Evolutionary conservation across 2,797 vertebrate genomes (phyloP), one percentile per base, ranked within the genome.

Genomic region (Orientallactaga sibirica): DNA sequence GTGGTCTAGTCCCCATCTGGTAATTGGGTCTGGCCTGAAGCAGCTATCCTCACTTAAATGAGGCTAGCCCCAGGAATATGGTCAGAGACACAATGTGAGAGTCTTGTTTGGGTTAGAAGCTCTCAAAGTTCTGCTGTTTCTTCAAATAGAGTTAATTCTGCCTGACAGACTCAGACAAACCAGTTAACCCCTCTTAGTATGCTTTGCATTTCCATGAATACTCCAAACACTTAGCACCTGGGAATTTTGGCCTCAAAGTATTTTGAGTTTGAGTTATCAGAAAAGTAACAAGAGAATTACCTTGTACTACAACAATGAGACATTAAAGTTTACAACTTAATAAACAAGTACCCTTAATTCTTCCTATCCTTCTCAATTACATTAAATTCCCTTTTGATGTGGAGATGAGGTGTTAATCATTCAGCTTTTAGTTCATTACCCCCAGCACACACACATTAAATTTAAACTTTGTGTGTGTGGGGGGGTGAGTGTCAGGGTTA

Each of bases 311-410:
- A 24, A 91, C 76, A 85, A 88, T 52, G 75, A 79, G 52, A 5
- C 64, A 87, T 80, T 86, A 92, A 48, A 48, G 48, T n/a, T 33
- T 37, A 81, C 1, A 85, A 25, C 16, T 77, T 87, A 85, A 83
- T 29, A 70, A 88, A 25, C 52, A 77, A 87, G 3, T 78, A 86
- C 11, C 6, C 1, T 81, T 75, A 74, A 77, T 77, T 92, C 67
- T 95, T 88, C 61, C 90, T 83, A 94, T 87, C 81, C 73, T 83
- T 77, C 88, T 92, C 81, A 61, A 58, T 43, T 70, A 66, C 1
- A 83, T 64, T 62, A 75, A 67, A 64, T 52, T 74, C 79, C 61
- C 58, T 73, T 48, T 62, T 64, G 15, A 92, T 48, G 62, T 20
- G 24, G 3, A 6, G 48, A 79, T 58, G 22, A 77, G 95, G 89